A percentile compares a stretch with the other conserved stretches of the same genome.
Evolutionary conservation across 2,888 invertebrate genomes (phyloP).

Genomic region (Cryptops parisi): DNA sequence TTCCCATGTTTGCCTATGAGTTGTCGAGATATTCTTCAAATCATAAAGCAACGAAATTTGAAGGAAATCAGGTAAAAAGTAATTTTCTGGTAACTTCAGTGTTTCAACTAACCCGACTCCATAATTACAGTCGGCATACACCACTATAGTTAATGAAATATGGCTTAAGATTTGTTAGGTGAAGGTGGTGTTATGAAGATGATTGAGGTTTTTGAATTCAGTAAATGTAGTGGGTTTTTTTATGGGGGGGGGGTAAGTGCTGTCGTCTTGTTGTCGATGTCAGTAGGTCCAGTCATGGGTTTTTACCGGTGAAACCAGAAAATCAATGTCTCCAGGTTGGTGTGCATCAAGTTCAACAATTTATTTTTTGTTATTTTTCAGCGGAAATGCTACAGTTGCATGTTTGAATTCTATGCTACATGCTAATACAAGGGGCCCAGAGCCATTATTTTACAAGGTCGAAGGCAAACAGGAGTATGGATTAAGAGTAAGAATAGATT

Average conservation of each 20-base stretch:
- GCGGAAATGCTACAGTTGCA: slow-evolving; percentile 21
- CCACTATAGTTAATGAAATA: too few species aligned
- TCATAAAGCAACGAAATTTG: slow-evolving; percentile 20
- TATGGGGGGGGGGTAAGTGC: too few species aligned
- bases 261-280: too few species aligned
- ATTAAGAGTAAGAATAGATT: slow-evolving; percentile 20
- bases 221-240: background rate
- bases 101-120: background rate
- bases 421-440: slow-evolving; percentile 12
- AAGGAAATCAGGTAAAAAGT: slow-evolving; percentile 21
- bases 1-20: slow-evolving; percentile 22
- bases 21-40: slow-evolving; percentile 21
- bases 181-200: too few species aligned
- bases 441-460: slow-evolving; percentile 17
- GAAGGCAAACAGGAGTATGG: slow-evolving; percentile 21
- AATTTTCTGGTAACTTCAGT: background rate
- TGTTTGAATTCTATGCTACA: slow-evolving; percentile 16
- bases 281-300: too few species aligned
- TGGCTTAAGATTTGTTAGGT: too few species aligned
- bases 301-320: too few species aligned
- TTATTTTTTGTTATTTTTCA: slow-evolving; percentile 15
- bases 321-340: too few species aligned
- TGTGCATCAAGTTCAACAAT: too few species aligned
- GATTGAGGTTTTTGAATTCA: background rate
- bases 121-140: too few species aligned